Conservation (phyloP, 1,140 invertebrate species). For the Sycophila sp. region DNA sequence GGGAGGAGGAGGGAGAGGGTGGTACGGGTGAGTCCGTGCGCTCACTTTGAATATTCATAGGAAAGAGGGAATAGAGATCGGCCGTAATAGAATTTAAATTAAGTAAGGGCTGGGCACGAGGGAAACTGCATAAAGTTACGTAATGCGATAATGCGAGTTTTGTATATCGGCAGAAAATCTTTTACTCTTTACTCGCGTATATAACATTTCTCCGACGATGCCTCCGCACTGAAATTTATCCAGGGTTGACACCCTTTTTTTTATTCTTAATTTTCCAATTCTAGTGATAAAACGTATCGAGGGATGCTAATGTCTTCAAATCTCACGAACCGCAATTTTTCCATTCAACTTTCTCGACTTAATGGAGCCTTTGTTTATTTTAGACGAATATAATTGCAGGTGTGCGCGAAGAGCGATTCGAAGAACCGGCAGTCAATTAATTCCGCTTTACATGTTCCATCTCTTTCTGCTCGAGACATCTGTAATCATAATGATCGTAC, state of each 20-base stretch:
- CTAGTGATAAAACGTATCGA: no score
- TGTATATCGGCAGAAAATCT: conserved; percentile 48
- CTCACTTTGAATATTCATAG: conserved; percentile 62
- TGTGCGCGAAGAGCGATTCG: conserved; percentile 2
- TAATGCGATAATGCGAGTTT: conserved; percentile 48
- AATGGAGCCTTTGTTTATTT: conserved; percentile 11
- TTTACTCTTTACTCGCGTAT: conserved; percentile 17
- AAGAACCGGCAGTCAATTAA: conserved; percentile 32
- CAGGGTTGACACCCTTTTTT: no score
- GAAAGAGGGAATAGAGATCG: conserved; percentile 64
- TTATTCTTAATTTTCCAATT: no score
- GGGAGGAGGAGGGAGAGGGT: conserved; percentile 23
- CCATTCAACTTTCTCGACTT: conserved; percentile 3
- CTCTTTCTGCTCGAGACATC: conserved; percentile 55
- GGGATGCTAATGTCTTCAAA: no score
- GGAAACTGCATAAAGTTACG: conserved; percentile 33
- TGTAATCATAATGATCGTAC: conserved; percentile 65
- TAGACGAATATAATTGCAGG: conserved; percentile 12
- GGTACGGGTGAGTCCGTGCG: conserved; percentile 9
- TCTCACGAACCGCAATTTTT: background rate
- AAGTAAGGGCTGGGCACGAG: conserved; percentile 47
- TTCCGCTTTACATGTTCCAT: conserved; percentile 38
- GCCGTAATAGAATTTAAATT: conserved; percentile 64
- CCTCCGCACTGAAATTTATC: no score
- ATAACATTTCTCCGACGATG: no score